Evolutionary conservation across 2,113 vertebrate species (phyloP), one percentile per base, ranked within the genome.

Genomic region (Choloepus hoffmanni): DNA sequence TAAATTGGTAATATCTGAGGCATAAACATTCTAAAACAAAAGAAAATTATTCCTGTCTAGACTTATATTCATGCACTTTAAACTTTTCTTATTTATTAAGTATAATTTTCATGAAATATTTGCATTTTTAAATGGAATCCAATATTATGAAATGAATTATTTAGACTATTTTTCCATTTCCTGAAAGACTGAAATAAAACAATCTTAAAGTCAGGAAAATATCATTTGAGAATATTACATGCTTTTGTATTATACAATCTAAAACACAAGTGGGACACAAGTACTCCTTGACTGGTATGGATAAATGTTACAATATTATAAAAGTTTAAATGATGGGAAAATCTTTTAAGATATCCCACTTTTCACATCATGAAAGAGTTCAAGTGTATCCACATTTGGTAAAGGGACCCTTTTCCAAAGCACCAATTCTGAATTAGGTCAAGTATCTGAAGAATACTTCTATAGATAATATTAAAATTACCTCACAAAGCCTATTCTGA

Each of bases 371-470:
- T 72, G 7, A 83, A 85, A 55, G 12, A 82, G 14, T 77, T 67
- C 45, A 73, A 95, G 85, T 89, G 21, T 79, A 68, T 70, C 6
- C 58, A 79, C 50, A 81, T 76, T 96, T 83, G 36, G 33, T 40
- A 70, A 67, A 94, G 3, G 19, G 33, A 68, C 19, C 93, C 33
- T 95, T 73, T 85, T 83, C 30, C 60, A 86, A 88, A 94, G 50
- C 23, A 94, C 7, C 5, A 60, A 33, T 86, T 90, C 13, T 81
- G 19, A 96, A 94, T 92, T 94, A 96, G 77, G 60, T 92, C 85
- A 97, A 94, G 30, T 73, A 65, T 91, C 28, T 76, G 18, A 96
- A 96, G 62, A 92, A 65, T 84, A 65, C 23, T 73, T 87, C 58
- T 62, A 19, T 43, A 92, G 23, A 93, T 87, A 82, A 60, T 43